A percentile compares a stretch with the other conserved stretches of the same genome.
Conservation (phyloP, 2,113 vertebrate species). For the Chloebia gouldiae region DNA sequence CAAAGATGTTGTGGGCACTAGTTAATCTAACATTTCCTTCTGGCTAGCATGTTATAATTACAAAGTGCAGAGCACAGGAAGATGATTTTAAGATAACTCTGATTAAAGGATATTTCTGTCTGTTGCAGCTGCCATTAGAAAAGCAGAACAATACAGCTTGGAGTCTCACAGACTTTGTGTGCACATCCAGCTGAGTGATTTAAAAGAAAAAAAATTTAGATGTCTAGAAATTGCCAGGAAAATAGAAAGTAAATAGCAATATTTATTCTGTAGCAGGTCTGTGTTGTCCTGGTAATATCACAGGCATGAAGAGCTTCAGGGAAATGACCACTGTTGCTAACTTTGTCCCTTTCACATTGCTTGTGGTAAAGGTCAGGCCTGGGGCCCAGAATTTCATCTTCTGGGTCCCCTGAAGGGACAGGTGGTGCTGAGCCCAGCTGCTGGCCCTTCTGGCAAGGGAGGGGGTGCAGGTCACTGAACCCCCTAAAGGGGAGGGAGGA, state of each 20-base stretch:
- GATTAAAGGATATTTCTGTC: conserved; percentile 41
- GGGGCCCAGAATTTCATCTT: not conserved
- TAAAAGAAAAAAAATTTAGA: too few relatives aligned
- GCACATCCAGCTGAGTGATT: not conserved
- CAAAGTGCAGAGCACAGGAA: conserved; percentile 29
- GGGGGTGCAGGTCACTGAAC: not conserved
- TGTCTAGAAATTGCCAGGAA: not conserved
- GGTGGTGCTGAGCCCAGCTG: not conserved
- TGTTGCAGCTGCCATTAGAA: not conserved
- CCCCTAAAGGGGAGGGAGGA: not conserved
- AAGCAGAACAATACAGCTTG: not conserved
- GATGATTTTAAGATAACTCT: conserved; percentile 32
- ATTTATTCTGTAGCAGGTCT: not conserved
- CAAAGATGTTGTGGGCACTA: conserved; percentile 37
- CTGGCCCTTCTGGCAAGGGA: not conserved
- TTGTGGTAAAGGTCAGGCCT: not conserved
- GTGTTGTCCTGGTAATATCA: not conserved
- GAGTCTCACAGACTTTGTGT: not conserved
- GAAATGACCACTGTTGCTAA: not conserved
- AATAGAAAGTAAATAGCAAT: not conserved
- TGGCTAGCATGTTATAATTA: conserved; percentile 51
- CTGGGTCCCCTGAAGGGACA: not conserved
- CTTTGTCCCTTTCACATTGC: not conserved
- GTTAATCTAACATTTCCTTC: conserved; percentile 52
- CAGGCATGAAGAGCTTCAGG: not conserved